These are phyloP conservation scores for Chironomus striatipennis DNA, from an alignment of 1,140 invertebrate species.

Conservation along the genomic window DNA sequence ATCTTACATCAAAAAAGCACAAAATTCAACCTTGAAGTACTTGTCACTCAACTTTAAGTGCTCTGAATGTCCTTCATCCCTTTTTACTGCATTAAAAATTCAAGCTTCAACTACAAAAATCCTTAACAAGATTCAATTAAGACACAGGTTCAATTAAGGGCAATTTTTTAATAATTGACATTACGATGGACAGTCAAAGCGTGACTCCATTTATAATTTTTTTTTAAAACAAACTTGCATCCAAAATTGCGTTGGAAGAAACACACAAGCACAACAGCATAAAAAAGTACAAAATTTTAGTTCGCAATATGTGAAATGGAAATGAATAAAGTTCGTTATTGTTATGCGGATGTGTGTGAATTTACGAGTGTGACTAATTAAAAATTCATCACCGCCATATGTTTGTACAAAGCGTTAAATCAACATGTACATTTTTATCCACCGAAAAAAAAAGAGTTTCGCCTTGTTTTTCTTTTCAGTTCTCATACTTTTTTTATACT, in stretches of 20 bases:
- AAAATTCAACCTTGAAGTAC: too few species aligned
- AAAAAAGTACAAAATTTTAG: neutral
- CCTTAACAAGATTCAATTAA: too few species aligned
- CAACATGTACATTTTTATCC: neutral
- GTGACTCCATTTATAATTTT: neutral
- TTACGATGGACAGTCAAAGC: neutral
- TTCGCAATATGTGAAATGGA: neutral
- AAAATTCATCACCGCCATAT: conserved; percentile 16
- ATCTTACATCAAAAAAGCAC: too few species aligned
- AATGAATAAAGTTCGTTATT: neutral
- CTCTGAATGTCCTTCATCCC: too few species aligned
- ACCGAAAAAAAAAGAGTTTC: neutral
- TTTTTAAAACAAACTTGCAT: neutral
- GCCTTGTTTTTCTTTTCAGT: neutral
- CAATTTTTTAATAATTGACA: too few species aligned
- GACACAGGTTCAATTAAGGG: too few species aligned
- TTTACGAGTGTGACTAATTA: conserved; percentile 12
- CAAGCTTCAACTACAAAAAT: too few species aligned
- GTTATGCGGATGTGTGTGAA: neutral
- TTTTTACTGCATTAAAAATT: too few species aligned
- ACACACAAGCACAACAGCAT: too few species aligned
- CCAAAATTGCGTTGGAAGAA: neutral
- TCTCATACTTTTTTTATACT: neutral
- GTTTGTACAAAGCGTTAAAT: conserved; percentile 17
- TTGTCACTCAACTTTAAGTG: too few species aligned